Base-by-base conservation (phyloP, 2,888 invertebrate genomes). In the Ormyrus labotus region DNA sequence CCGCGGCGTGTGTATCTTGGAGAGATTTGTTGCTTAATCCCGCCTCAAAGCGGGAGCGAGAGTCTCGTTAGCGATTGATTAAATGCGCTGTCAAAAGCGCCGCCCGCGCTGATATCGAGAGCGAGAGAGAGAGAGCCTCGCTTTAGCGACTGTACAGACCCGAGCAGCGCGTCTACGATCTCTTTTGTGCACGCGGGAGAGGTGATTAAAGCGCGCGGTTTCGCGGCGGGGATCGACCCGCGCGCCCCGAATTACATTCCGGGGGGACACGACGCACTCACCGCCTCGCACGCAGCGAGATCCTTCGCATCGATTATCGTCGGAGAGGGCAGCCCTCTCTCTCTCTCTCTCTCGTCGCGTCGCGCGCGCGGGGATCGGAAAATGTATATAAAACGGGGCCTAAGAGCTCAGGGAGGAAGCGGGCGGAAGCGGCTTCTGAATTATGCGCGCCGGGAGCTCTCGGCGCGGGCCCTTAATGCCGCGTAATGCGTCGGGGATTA, bases 21-120 rank as follows among this genome's bases (percentile, higher is more conserved):
- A 71, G 71, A 75, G 80, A 80, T 80, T 80, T 80, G 75, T 75
- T 71, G 80, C 70, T 67, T 75, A 80, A 80, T 80, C 80, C 80
- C 65, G 69, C 51, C 64, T 79, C 72, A 70, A 72, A 78, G 78
- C 71, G 19, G 47, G 63, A 5, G 45, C 53, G 19, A n/a, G 34
- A 13, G 73, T 63, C 74, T 80, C 74, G 79, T 80, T 80, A 80
- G 65, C 69, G 79, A 80, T 65, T 74, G 79, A 80, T 80, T 80
- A 74, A 80, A 80, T 65, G 79, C 64, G 69, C 79, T 55, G 79
- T 73, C 79, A 69, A 74, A 74, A 74, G 69, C 79, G 57, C 68
- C 45, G 47, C 65, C n/a, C 67, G 58, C 48, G 34, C 34, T 34
- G 69, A 74, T 73, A 50, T 65, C 58, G 50, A 60, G 48, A 34